Base-by-base conservation (phyloP, 2,797 vertebrate genomes). In the Poliocrania exsul region DNA sequence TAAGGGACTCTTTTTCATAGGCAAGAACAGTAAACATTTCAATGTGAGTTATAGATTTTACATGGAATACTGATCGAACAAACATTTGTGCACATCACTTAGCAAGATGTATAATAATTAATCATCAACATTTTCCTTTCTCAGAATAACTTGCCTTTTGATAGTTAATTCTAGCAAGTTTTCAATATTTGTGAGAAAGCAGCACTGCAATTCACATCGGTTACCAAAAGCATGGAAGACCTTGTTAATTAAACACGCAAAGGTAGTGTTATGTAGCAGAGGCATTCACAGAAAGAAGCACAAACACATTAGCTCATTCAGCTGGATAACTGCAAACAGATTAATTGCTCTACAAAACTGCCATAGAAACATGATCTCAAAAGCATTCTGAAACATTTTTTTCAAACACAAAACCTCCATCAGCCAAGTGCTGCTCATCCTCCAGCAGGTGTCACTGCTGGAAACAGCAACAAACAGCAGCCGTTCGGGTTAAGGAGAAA, bases 371-470 rank as follows among this genome's bases (percentile, higher is more conserved):
- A 62, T 0, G 0, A 51, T 51, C 42, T 71, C 70, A 62, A 81
- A 92, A 84, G 61, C 6, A 1, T 1, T 17, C 14, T 37, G 20
- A 57, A 44, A 10, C 9, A 13, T 40, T 72, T 93, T 93, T 75
- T 86, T 56, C 42, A 46, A 88, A 70, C 19, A 40, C 8, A 62
- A 66, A 70, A 37, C 20, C 50, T n/a, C 24, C 10, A 38, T n/a
- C 65, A 67, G 53, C 53, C 73, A 70, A 50, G 35, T 5, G 4
- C 40, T 81, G 62, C 53, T 74, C 38, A 86, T 84, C 37, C 62
- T 80, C 95, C 96, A 91, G 95, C 91, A 97, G 97, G 62, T 95
- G 94, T 95, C 96, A 96, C 85, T 86, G 56, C 71, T 88, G 80
- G 53, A 91, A 87, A 71, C 0, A 1, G 75, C 69, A 92, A 50